Evolutionary conservation across 2,797 vertebrate genomes (phyloP).

Genomic region (Sarcophilus harrisii): DNA sequence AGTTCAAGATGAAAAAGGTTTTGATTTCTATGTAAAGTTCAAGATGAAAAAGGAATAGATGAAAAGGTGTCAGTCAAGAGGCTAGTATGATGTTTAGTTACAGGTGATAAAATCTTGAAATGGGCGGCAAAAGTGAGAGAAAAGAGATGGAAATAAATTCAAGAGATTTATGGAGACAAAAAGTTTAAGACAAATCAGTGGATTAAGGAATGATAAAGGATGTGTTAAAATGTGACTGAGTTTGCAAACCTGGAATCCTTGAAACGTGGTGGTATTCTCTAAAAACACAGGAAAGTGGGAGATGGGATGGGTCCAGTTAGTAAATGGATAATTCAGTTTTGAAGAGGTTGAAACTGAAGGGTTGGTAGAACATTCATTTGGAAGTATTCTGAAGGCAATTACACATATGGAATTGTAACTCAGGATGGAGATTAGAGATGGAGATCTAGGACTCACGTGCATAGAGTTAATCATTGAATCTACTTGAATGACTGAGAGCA

Average conservation of each 20-base stretch:
- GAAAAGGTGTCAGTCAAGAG: neutral
- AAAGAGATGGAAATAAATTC: neutral
- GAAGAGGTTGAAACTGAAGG: neutral
- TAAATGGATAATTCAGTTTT: neutral
- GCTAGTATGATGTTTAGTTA: neutral
- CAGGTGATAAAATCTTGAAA: neutral
- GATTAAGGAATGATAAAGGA: neutral
- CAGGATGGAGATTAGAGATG: neutral
- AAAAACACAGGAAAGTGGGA: neutral
- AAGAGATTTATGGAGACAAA: neutral
- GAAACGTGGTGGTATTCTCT: neutral
- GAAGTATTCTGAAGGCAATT: neutral
- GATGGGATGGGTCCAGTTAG: neutral
- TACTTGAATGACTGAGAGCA: neutral
- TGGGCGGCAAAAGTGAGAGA: neutral
- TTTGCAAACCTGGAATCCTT: neutral
- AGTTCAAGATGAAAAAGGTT: neutral
- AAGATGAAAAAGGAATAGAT: neutral
- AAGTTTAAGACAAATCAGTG: neutral
- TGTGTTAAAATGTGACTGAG: neutral
- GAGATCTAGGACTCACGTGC: neutral
- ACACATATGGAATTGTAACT: neutral
- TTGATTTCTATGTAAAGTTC: too few relatives aligned
- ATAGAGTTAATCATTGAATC: neutral
- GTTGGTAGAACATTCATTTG: neutral